Conservation (phyloP, 2,797 vertebrate genomes). For the Diplodus sargus region DNA sequence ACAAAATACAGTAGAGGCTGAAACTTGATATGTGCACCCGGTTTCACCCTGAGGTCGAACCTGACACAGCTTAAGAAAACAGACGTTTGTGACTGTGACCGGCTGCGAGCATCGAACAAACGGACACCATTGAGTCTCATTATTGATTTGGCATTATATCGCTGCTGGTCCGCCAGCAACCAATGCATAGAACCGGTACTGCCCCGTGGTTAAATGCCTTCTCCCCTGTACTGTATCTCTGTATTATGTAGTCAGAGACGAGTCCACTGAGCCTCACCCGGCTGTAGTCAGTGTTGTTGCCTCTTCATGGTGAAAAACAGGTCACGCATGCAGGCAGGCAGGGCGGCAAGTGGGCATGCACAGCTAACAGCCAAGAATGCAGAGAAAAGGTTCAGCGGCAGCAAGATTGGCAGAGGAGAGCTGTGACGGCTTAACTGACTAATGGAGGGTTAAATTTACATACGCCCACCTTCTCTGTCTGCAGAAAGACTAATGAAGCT, state of each 20-base stretch:
- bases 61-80: slow-evolving; percentile 31
- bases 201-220: slow-evolving; percentile 8
- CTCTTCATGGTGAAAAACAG: slow-evolving; percentile 33
- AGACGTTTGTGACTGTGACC: slow-evolving; percentile 19
- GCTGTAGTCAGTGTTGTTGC: not conserved
- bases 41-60: slow-evolving; percentile 9
- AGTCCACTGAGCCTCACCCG: not conserved
- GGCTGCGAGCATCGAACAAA: slow-evolving; percentile 2
- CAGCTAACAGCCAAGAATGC: slow-evolving; percentile 22
- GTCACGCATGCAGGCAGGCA: slow-evolving; percentile 24
- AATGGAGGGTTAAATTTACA: slow-evolving; percentile 68
- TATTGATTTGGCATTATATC: slow-evolving; percentile 34
- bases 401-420: slow-evolving; percentile 22
- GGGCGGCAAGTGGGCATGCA: slow-evolving; percentile 7
- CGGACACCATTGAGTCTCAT: slow-evolving; percentile 7
- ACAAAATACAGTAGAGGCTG: slow-evolving; percentile 35
- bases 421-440: slow-evolving; percentile 41
- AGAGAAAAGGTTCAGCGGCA: slow-evolving; percentile 35
- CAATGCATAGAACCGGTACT: not conserved
- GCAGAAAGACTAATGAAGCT: slow-evolving; percentile 57
- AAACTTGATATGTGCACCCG: slow-evolving; percentile 18
- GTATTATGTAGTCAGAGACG: not conserved
- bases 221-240: not conserved
- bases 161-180: slow-evolving; percentile 33
- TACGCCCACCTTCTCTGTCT: slow-evolving; percentile 66